Conservation (phyloP, 2,797 vertebrate species). For the Zalophus californianus region DNA sequence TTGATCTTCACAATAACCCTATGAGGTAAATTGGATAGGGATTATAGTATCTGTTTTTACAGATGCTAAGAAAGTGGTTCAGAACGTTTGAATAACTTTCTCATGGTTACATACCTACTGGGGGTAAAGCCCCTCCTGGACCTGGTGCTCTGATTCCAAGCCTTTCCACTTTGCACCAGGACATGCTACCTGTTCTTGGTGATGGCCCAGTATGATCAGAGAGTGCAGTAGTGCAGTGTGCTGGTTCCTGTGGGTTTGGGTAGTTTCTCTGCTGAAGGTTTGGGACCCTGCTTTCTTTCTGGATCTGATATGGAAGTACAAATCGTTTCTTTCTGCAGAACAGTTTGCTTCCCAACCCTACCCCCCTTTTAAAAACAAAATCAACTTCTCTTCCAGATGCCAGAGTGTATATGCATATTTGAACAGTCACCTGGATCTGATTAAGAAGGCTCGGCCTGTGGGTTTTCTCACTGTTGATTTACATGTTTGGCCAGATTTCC, state of each 20-base stretch:
- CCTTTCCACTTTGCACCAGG: not conserved
- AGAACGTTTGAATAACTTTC: slow-evolving; percentile 13
- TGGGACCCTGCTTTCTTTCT: slow-evolving; percentile 73
- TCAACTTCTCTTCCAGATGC: slow-evolving; percentile 87
- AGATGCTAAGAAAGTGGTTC: slow-evolving; percentile 53
- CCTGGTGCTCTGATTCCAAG: not conserved
- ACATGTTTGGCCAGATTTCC: slow-evolving; percentile 99
- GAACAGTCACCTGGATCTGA: slow-evolving; percentile 93
- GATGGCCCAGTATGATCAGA: not conserved
- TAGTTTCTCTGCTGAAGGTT: slow-evolving; percentile 54
- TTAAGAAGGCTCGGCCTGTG: slow-evolving; percentile 90
- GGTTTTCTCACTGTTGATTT: slow-evolving; percentile 94
- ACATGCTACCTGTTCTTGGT: not conserved
- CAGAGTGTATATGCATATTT: slow-evolving; percentile 93
- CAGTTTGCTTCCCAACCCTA: slow-evolving; percentile 78
- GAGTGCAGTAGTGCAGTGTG: fast-evolving
- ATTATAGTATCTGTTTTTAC: slow-evolving; percentile 61
- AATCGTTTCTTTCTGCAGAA: slow-evolving; percentile 84
- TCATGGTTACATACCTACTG: not conserved
- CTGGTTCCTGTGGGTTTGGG: not conserved
- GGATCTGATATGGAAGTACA: slow-evolving; percentile 76
- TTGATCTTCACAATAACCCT: slow-evolving; percentile 67
- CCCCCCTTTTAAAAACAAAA: slow-evolving; percentile 76
- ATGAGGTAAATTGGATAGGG: slow-evolving; percentile 63
- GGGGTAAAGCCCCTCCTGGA: not conserved